Conservation (phyloP, 2,797 vertebrate genomes). For the Alectoris magna region DNA sequence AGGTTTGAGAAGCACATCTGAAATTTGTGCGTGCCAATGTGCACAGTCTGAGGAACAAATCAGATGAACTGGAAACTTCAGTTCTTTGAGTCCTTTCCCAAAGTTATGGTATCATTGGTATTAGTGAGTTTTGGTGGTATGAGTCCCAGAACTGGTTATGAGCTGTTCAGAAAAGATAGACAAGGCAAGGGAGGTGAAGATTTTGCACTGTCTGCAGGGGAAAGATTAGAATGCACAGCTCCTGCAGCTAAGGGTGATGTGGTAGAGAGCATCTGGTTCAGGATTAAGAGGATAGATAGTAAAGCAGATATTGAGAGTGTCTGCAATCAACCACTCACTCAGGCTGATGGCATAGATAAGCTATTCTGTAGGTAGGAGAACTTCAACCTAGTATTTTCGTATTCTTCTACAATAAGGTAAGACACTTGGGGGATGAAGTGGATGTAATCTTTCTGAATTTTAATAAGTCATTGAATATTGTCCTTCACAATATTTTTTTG, state of each 20-base stretch:
- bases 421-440: background rate
- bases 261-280: background rate
- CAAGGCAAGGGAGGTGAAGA: background rate
- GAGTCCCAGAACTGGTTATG: background rate
- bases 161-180: background rate
- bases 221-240: too few relatives aligned
- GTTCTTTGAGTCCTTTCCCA: background rate
- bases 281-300: background rate
- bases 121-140: background rate
- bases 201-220: background rate
- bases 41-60: background rate
- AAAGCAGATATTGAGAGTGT: background rate
- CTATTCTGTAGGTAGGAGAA: background rate
- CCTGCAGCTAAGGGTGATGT: too few relatives aligned
- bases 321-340: background rate
- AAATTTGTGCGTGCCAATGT: background rate
- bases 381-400: background rate
- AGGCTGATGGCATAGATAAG: accelerated
- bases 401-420: background rate
- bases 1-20: background rate
- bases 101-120: background rate
- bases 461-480: background rate
- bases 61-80: background rate
- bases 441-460: background rate
- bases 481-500: background rate